Evolutionary conservation across 2,888 invertebrate genomes (phyloP).

Genomic region (Sphecodes monilicornis): DNA sequence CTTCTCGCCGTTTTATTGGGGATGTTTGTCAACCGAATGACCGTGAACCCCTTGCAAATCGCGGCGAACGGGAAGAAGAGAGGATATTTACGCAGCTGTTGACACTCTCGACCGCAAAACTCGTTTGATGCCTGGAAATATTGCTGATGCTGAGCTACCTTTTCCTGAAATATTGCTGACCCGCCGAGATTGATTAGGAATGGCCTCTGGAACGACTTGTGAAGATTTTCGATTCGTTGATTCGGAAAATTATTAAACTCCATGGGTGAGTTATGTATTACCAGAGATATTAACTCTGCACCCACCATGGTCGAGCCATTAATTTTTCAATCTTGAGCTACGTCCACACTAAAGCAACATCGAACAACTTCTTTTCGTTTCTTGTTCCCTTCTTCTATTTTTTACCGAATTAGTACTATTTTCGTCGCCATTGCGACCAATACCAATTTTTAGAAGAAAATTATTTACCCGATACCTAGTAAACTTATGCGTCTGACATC

Average conservation of each 20-base stretch:
- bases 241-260: constrained; percentile 1
- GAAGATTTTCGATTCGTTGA: neutral
- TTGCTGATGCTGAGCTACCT: neutral
- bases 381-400: too few species aligned
- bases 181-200: neutral
- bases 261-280: neutral
- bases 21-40: constrained; percentile 22
- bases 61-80: neutral
- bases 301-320: neutral
- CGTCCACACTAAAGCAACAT: neutral
- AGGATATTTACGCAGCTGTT: neutral
- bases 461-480: too few species aligned
- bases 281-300: neutral
- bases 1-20: neutral
- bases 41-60: neutral
- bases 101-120: neutral
- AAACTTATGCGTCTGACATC: too few species aligned
- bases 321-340: neutral
- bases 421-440: too few species aligned
- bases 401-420: too few species aligned
- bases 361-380: too few species aligned
- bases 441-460: too few species aligned
- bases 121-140: neutral
- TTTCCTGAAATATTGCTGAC: neutral
- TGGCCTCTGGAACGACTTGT: neutral